Evolutionary conservation across 30 jellyfish, hydroid and myxozoan genomes (phyloP).

Genomic region (Rhopilema esculentum): DNA sequence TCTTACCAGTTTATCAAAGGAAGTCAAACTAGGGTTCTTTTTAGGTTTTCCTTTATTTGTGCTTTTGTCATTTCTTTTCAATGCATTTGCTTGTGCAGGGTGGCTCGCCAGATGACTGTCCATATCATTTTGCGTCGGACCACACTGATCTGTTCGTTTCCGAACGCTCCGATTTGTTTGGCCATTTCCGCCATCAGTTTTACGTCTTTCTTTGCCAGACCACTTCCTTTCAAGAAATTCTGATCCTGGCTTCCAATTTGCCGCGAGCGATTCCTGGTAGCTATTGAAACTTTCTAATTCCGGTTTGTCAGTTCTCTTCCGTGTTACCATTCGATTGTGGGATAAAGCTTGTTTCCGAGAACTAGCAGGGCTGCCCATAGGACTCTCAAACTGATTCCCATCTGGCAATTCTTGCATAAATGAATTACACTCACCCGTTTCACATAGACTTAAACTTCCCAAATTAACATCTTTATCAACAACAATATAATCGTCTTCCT

Average conservation of each 20-base stretch:
- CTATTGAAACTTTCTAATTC: conserved; percentile 51
- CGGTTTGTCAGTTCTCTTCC: neutral
- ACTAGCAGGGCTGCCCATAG: conserved; percentile 29
- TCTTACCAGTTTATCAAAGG: conserved; percentile 55
- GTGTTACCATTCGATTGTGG: neutral
- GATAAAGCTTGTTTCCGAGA: conserved; percentile 8
- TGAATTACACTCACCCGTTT: neutral
- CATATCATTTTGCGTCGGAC: neutral
- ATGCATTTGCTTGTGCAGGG: neutral
- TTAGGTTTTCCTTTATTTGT: neutral
- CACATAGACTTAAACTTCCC: conserved; percentile 38
- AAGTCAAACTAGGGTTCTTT: conserved; percentile 57
- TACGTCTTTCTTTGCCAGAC: neutral
- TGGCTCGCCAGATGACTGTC: neutral
- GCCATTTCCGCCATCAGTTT: neutral
- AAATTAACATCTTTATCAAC: conserved; percentile 68
- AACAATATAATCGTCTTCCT: conserved; percentile 83
- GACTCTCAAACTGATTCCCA: conserved; percentile 28
- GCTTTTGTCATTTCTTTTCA: neutral
- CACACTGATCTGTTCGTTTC: neutral
- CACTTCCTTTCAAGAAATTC: conserved; percentile 21
- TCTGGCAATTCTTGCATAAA: neutral
- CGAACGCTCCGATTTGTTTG: conserved; percentile 1
- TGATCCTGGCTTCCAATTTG: conserved; percentile 69
- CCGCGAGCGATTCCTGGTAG: conserved; percentile 64